Percentiles rank a stretch among this genome's conserved stretches.
These are phyloP conservation scores for Euglossa dilemma DNA, from an alignment of 1,140 invertebrate genomes.

Conservation along the genomic window DNA sequence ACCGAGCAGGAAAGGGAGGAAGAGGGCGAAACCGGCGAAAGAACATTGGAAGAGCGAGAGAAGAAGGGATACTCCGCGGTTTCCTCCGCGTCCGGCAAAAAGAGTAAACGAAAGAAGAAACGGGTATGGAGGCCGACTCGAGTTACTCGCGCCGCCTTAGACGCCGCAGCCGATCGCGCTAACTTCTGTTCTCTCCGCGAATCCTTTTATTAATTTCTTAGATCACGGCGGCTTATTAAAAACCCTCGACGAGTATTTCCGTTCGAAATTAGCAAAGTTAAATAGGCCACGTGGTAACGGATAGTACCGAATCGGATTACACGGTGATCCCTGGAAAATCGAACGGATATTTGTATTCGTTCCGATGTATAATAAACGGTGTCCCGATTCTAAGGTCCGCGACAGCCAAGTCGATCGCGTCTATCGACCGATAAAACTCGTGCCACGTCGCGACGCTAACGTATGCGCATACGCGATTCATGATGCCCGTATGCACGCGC, in stretches of 20 bases:
- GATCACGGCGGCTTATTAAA: no score
- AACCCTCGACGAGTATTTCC: no score
- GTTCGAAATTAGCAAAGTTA: no score
- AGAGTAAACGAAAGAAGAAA: slow-evolving; percentile 57
- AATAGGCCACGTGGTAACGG: not conserved
- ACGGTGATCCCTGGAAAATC: not conserved
- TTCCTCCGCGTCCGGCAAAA: slow-evolving; percentile 54
- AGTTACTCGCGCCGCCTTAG: not conserved
- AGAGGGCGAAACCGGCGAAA: not conserved
- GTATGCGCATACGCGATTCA: slow-evolving; percentile 34
- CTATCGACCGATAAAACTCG: slow-evolving; percentile 27
- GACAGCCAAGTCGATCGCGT: slow-evolving; percentile 1
- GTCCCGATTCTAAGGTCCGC: not conserved
- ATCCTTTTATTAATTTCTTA: not conserved
- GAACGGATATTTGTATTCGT: not conserved
- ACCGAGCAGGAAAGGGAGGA: not conserved
- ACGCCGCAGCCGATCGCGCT: not conserved
- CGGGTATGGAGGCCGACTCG: slow-evolving; percentile 30
- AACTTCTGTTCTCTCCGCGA: not conserved
- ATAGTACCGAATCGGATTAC: not conserved
- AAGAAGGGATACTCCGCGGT: slow-evolving; percentile 42
- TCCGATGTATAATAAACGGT: not conserved
- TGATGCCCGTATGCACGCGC: not conserved
- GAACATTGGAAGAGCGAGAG: not conserved
- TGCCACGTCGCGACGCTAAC: not conserved